Evolutionary conservation across 2,797 vertebrate genomes (phyloP), one percentile per base, ranked within the genome.

Genomic region (Acipenser ruthenus): DNA sequence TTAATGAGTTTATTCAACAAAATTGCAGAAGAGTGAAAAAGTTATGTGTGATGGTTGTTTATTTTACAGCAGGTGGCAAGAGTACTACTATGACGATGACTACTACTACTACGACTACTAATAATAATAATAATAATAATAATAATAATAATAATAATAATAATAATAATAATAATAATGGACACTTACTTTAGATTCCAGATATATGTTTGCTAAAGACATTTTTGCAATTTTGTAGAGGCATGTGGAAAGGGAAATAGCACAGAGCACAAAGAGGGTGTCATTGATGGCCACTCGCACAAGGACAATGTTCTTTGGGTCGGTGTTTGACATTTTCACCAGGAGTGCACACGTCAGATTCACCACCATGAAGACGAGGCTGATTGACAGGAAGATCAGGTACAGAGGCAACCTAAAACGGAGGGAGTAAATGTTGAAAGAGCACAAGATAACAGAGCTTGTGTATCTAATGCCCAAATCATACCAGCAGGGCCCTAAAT

Each of bases 201-300:
- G 83, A 87, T 99, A 99, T 78, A 97, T 94, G 86, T 94, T 97
- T 79, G 95, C 95, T 79, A 97, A 88, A 6, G 95, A 95, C 95
- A 97, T 97, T 89, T 96, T 99, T 49, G 95, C 95, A 69, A 99
- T 94, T 82, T 95, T 96, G 87, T 95, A 99, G 65, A 99, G 94
- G 79, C 95, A 96, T 77, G 95, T 50, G 50, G 95, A 92, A 72
- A 99, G 94, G 1, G 94, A 96, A 77, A 97, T 66, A 50, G 96
- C 95, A 0, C 93, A 96, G 70, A 98, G 90, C 79, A 99, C 93
- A 1, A 99, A 99, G 6, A 99, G 84, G 0, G 93, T 90, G 89
- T 98, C 96, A 6, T 99, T 99, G 80, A 99, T 93, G 64, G 95
- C 81, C 68, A 99, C 96, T 2, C 95, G 89, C 77, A 96, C 92